Percentiles rank a stretch among this genome's conserved stretches.
Conservation (phyloP, 2,888 invertebrate genomes). For the Trissolcus japonicus region DNA sequence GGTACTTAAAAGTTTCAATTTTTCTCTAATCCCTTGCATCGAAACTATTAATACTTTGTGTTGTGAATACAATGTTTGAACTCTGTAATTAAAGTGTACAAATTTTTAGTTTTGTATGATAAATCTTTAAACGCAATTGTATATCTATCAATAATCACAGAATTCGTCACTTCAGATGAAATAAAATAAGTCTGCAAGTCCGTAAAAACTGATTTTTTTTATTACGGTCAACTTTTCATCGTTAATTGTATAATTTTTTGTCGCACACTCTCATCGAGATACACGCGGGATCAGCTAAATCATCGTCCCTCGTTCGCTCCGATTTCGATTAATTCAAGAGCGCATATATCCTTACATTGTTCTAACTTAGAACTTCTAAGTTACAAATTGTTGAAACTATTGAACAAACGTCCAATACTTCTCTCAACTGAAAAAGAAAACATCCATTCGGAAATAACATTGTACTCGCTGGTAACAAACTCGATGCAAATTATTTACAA, state of each 20-base stretch:
- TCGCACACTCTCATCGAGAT: background rate
- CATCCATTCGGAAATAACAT: too few relatives aligned
- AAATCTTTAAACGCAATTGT: background rate
- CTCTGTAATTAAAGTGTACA: conserved; percentile 32
- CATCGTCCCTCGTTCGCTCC: background rate
- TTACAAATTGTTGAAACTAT: too few relatives aligned
- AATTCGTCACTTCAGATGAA: background rate
- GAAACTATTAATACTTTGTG: conserved; percentile 1
- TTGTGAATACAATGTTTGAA: conserved; percentile 19
- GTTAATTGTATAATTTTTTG: conserved; percentile 25
- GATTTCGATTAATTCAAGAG: conserved; percentile 1
- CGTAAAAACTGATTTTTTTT: conserved; percentile 49
- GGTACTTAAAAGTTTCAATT: background rate
- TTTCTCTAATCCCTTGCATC: background rate
- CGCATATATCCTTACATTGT: background rate
- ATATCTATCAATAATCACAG: too few relatives aligned
- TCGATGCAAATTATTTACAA: too few relatives aligned
- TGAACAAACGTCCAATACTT: too few relatives aligned
- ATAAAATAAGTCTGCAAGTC: conserved; percentile 29
- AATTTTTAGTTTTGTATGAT: conserved; percentile 42
- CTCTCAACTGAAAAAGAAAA: too few relatives aligned
- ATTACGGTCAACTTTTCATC: conserved; percentile 51
- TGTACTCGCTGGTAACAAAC: too few relatives aligned
- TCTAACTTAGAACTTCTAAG: too few relatives aligned
- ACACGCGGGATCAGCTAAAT: background rate